These are phyloP conservation scores for Gonatopus flavifemur DNA, from an alignment of 1,140 invertebrate genomes.

Conservation along the genomic window DNA sequence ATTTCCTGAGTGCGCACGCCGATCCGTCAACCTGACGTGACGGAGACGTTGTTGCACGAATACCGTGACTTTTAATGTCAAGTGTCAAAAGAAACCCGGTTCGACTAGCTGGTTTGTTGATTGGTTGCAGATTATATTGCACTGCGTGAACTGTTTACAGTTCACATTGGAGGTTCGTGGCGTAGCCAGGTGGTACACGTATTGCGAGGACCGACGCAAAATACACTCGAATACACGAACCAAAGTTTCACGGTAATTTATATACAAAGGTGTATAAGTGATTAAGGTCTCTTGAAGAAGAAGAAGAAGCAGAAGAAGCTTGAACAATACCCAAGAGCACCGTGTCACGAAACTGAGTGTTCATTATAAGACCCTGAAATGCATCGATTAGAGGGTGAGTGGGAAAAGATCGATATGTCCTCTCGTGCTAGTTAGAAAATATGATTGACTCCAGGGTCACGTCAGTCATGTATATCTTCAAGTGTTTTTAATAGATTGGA, in stretches of 20 bases:
- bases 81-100: conserved; percentile 54
- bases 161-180: not conserved
- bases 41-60: conserved; percentile 52
- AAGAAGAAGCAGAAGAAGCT: too few species aligned
- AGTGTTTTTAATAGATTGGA: too few species aligned
- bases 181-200: conserved; percentile 9
- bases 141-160: conserved; percentile 13
- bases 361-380: too few species aligned
- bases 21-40: conserved; percentile 58
- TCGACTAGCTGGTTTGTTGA: conserved; percentile 19
- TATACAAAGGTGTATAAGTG: too few species aligned
- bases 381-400: too few species aligned
- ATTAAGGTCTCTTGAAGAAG: too few species aligned
- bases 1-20: conserved; percentile 60
- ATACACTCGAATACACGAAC: conserved; percentile 8
- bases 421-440: too few species aligned
- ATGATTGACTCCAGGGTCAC: too few species aligned
- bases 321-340: too few species aligned
- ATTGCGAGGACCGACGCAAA: not conserved
- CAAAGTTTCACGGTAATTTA: not conserved
- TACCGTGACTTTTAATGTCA: conserved; percentile 59
- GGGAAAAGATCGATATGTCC: too few species aligned
- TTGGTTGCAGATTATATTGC: conserved; percentile 1
- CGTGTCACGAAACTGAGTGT: too few species aligned
- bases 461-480: too few species aligned